Percentiles rank a stretch among this genome's conserved stretches.
Conservation (phyloP, 2,888 invertebrate species). For the Hypsopygia costalis region DNA sequence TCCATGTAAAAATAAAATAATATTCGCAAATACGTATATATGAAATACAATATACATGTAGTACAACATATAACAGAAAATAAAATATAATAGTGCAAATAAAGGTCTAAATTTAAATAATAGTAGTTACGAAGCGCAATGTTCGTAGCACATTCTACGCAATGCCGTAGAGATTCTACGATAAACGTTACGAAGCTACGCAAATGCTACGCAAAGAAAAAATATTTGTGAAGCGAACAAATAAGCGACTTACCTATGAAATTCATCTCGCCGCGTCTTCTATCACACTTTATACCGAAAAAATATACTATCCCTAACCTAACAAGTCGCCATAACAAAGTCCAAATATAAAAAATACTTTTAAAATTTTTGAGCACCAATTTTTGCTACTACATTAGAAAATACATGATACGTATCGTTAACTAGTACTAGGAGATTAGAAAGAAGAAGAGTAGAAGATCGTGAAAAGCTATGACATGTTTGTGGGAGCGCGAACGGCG, state of each 20-base stretch:
- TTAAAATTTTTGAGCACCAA: conserved; percentile 69
- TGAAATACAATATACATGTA: too few species aligned
- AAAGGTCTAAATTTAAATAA: too few species aligned
- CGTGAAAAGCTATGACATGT: conserved; percentile 50
- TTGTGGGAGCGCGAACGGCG: conserved; percentile 38
- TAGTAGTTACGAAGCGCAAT: conserved; percentile 1
- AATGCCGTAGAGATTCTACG: conserved; percentile 10
- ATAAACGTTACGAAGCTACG: not conserved
- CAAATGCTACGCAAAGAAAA: conserved; percentile 8
- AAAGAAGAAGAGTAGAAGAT: conserved; percentile 46
- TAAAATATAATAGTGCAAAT: too few species aligned
- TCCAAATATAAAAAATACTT: conserved; percentile 66
- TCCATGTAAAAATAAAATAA: too few species aligned
- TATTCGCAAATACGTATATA: too few species aligned
- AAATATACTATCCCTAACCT: conserved; percentile 40
- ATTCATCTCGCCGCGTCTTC: conserved; percentile 55
- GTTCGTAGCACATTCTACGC: conserved; percentile 1
- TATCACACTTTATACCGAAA: conserved; percentile 42
- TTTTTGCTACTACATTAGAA: conserved; percentile 51
- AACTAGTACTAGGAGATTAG: conserved; percentile 37
- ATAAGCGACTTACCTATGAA: conserved; percentile 63
- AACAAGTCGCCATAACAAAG: conserved; percentile 61
- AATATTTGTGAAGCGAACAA: not conserved
- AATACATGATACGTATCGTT: conserved; percentile 75
- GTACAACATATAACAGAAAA: too few species aligned